Evolutionary conservation across 1,140 invertebrate genomes (phyloP).

Genomic region (Drosophila trapezifrons): DNA sequence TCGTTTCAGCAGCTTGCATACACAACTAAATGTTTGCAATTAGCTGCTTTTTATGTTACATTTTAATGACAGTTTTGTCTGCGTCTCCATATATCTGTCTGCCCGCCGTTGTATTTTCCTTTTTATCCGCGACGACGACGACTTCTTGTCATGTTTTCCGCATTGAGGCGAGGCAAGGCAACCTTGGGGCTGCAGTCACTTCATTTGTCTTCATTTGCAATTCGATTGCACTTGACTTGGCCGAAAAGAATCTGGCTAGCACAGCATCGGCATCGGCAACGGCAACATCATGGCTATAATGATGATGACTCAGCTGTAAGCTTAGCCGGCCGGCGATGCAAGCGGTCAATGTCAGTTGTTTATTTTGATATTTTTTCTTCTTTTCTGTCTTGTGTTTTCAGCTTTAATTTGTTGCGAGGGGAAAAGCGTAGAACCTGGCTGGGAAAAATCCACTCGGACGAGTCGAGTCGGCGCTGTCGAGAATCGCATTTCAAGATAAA

Average conservation of each 20-base stretch:
- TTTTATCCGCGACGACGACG: conserved; percentile 3
- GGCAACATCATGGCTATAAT: conserved; percentile 18
- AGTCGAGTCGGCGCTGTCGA: conserved; percentile 33
- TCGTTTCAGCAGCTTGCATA: conserved; percentile 36
- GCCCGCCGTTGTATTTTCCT: conserved; percentile 7
- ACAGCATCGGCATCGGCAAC: conserved; percentile 6
- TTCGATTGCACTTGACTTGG: conserved; percentile 64
- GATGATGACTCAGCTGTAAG: conserved; percentile 64
- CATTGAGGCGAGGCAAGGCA: conserved; percentile 64
- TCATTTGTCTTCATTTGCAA: conserved; percentile 74
- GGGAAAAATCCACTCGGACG: conserved; percentile 27
- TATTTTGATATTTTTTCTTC: conserved; percentile 11
- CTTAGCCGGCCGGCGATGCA: conserved; percentile 70
- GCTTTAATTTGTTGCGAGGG: background rate
- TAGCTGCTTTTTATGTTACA: conserved; percentile 75
- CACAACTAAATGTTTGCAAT: conserved; percentile 54
- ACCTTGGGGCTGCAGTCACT: conserved; percentile 57
- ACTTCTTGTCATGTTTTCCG: conserved; percentile 69
- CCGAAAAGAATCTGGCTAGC: conserved; percentile 48
- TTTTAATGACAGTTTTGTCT: conserved; percentile 69
- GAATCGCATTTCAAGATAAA: conserved; percentile 69
- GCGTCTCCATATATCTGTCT: conserved; percentile 19
- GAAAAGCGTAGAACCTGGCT: conserved; percentile 5
- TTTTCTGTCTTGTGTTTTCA: background rate
- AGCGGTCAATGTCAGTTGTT: conserved; percentile 68